phyloP scores from a whole-genome alignment of 2,113 vertebrate species.

The Pardalotus punctatus region DNA sequence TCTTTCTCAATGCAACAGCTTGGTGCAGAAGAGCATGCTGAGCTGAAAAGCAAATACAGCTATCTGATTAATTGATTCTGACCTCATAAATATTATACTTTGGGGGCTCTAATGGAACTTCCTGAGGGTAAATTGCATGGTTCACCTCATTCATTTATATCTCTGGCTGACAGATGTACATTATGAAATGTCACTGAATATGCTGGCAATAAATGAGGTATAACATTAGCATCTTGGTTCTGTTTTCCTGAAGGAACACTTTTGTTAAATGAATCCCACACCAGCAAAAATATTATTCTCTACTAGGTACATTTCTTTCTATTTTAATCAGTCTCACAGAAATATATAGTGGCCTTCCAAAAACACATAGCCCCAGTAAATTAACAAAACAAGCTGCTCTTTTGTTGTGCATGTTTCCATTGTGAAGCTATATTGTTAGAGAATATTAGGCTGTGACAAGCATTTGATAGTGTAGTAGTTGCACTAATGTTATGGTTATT shows the following conservation, averaged over 20 bases:
- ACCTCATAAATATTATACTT: slow-evolving; percentile 88
- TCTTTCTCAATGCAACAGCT: slow-evolving; percentile 69
- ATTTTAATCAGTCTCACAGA: slow-evolving; percentile 44
- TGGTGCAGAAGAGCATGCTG: slow-evolving; percentile 64
- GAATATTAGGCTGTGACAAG: slow-evolving; percentile 28
- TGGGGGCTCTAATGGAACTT: slow-evolving; percentile 84
- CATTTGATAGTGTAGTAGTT: slow-evolving; percentile 14
- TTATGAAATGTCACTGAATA: slow-evolving; percentile 87
- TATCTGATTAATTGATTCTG: slow-evolving; percentile 89
- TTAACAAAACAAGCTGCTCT: slow-evolving; percentile 56
- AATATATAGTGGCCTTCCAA: slow-evolving; percentile 34
- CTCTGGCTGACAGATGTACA: slow-evolving; percentile 87
- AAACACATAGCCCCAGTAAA: slow-evolving; percentile 6
- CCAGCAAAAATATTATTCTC: slow-evolving; percentile 73
- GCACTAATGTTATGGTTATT: slow-evolving; percentile 51
- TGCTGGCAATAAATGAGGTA: slow-evolving; percentile 83
- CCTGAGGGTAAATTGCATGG: slow-evolving; percentile 81
- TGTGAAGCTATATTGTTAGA: slow-evolving; percentile 21
- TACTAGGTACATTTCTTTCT: slow-evolving; percentile 28
- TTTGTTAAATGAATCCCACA: slow-evolving; percentile 80
- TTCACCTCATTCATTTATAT: slow-evolving; percentile 85
- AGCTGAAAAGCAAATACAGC: slow-evolving; percentile 77
- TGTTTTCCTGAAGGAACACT: slow-evolving; percentile 76
- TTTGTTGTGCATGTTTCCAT: slow-evolving; percentile 14
- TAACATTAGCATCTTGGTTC: slow-evolving; percentile 81